Evolutionary conservation across 2,888 invertebrate genomes (phyloP), one percentile per base, ranked within the genome.

Genomic region (Archips crataeganus): DNA sequence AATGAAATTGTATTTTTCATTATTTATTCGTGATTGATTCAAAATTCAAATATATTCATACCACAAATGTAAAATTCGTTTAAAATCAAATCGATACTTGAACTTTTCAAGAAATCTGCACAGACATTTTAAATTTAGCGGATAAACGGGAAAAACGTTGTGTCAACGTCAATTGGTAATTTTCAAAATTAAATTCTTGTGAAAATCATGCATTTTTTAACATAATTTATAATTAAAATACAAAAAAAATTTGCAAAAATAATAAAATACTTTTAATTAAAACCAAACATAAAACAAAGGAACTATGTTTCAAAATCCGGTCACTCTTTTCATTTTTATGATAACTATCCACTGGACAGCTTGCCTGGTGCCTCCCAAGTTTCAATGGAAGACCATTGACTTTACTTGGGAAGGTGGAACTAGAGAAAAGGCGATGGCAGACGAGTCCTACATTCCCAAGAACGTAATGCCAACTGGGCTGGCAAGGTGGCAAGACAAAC

Each of bases 381-480:
- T 91, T 78, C 90, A 91, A 81, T 97, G 97, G 97, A 96, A 96
- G 75, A 89, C 95, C 75, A 81, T 97, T 74, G 94, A 95, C 74
- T 97, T 95, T 85, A 94, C 92, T 39, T 97, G 96, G 96, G 95
- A 96, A 51, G 93, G 85, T 70, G 88, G 93, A 67, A 88, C 89
- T 5, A 94, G 95, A 79, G 89, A 95, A 57, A 87, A 88, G 3
- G 96, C 96, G 6, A 82, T 96, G 15, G 84, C 87, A 9, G 89
- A 88, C 11, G 95, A 95, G 45, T 90, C 93, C 9, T 97, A 95
- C 81, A 90, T 96, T 11, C 95, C 95, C 0, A 93, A 93, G 74
- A 96, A 97, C 85, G 97, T 96, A 85, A 90, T 97, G 83, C 96
- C 97, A 0, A 89, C 96, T 47, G 97, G 97, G 13, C 79, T 97